Conservation (phyloP, 1,140 invertebrate genomes). For the Drosophila lacteicornis region DNA sequence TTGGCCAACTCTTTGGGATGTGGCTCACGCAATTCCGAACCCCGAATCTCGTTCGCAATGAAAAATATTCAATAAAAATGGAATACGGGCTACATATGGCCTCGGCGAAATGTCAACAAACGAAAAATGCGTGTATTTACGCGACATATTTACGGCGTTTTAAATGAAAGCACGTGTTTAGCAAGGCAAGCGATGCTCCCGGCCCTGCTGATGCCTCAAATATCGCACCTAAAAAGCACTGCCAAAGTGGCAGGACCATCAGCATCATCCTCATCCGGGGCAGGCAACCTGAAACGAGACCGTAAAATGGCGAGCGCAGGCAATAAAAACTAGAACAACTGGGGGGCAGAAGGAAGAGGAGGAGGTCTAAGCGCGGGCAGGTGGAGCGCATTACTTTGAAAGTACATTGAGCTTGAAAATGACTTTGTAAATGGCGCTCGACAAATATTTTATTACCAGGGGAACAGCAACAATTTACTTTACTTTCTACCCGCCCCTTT, state of each 20-base stretch:
- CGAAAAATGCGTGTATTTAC: constrained; percentile 42
- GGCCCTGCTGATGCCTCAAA: constrained; percentile 44
- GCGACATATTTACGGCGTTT: constrained; percentile 71
- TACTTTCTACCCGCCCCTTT: constrained; percentile 17
- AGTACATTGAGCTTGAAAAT: constrained; percentile 83
- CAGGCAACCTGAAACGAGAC: constrained; percentile 66
- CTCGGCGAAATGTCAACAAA: constrained; percentile 44
- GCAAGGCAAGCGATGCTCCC: constrained; percentile 45
- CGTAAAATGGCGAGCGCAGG: constrained; percentile 73
- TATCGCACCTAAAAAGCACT: constrained; percentile 34
- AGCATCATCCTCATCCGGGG: constrained; percentile 18
- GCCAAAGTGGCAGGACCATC: constrained; percentile 28
- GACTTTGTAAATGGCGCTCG: constrained; percentile 82
- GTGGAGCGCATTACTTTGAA: constrained; percentile 77
- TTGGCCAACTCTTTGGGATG: constrained; percentile 20
- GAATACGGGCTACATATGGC: constrained; percentile 50
- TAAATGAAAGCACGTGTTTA: constrained; percentile 76
- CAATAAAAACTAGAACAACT: constrained; percentile 81
- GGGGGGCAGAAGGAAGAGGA: constrained; percentile 10
- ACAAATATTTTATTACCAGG: constrained; percentile 79
- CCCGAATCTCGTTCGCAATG: constrained; percentile 26
- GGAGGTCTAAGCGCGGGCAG: constrained; percentile 45
- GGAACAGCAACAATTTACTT: constrained; percentile 73
- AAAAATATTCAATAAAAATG: constrained; percentile 63
- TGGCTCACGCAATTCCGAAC: constrained; percentile 33